Percentiles rank a stretch among this genome's conserved stretches.
phyloP scores from a whole-genome alignment of 2,113 vertebrate species.

The Neolamprologus caudopunctatus region DNA sequence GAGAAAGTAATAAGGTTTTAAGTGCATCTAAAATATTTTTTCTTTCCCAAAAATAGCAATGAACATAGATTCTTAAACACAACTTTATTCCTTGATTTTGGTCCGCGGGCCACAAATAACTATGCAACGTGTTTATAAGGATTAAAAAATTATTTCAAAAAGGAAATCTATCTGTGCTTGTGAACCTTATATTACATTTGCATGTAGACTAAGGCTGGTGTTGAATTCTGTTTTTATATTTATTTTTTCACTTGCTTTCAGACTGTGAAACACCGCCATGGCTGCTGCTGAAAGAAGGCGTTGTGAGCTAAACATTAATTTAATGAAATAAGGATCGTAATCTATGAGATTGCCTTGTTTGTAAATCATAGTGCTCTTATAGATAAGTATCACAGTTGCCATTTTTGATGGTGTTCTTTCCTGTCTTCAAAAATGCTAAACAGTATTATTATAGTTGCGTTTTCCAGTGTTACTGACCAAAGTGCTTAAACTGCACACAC shows the following conservation, averaged over 20 bases:
- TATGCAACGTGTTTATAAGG: not conserved
- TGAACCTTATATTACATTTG: not conserved
- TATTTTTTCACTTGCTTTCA: not conserved
- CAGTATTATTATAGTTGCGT: not conserved
- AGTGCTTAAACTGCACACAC: not conserved
- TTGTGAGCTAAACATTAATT: not conserved
- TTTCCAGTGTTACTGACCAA: not conserved
- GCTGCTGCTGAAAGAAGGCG: not conserved
- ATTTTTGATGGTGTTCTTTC: not conserved
- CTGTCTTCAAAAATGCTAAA: not conserved
- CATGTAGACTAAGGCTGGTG: rapidly evolving
- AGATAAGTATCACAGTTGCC: rapidly evolving
- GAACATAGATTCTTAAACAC: not conserved
- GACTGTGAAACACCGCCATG: not conserved
- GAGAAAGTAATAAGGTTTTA: not conserved
- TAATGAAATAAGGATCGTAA: not conserved
- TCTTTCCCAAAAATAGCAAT: rapidly evolving
- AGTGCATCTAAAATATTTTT: not conserved
- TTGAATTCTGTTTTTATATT: not conserved
- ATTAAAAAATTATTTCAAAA: not conserved
- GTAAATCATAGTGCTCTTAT: not conserved
- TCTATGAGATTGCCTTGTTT: not conserved
- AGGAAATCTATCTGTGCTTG: not conserved
- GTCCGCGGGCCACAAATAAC: rapidly evolving
- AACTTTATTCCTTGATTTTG: not conserved